phyloP scores from a whole-genome alignment of 1,140 invertebrate species.

The Caenorhabditis elegans region WBcel235 BX284606.5:16638501-16639000 shows the following conservation, averaged over 20 bases:
- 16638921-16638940: too few relatives aligned
- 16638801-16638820: too few relatives aligned
- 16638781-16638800: neutral
- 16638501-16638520: neutral
- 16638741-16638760: neutral
- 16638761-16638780: slow-evolving; percentile 9
- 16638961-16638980: too few relatives aligned
- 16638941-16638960: too few relatives aligned
- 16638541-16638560: neutral
- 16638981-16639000: too few relatives aligned
- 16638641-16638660: slow-evolving; percentile 9
- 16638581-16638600: neutral
- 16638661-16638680: neutral
- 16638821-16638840: too few relatives aligned
- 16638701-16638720: neutral
- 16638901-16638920: too few relatives aligned
- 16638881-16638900: too few relatives aligned
- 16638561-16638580: too few relatives aligned
- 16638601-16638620: neutral
- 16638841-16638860: too few relatives aligned
- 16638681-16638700: neutral
- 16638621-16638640: neutral
- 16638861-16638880: too few relatives aligned
- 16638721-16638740: slow-evolving; percentile 10
- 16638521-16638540: neutral